Base-by-base conservation (phyloP, 2,888 invertebrate species). In the Auanema freiburgensis region DNA sequence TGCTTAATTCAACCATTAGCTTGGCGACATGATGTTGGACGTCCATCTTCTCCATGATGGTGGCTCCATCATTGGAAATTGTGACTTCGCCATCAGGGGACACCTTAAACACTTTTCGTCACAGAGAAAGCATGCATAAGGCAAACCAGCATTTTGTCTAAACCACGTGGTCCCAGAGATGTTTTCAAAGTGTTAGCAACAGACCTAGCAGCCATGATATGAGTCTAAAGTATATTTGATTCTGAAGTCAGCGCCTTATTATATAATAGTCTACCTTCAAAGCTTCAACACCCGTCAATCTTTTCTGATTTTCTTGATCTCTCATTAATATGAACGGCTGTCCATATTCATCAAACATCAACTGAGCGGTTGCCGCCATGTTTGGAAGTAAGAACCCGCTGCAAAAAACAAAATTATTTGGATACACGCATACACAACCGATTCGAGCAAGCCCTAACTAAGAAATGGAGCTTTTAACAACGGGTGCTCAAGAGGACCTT, bases 31-130 rank as follows among this genome's bases (percentile, higher is more conserved):
- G 92, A 85, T 98, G 96, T 33, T 97, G 95, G 6, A 98, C 93
- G 84, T 98, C 97, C 97, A 99, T 99, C 86, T 92, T 88, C 86
- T 95, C 93, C 76, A 98, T 88, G 81, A 99, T 99, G 1, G 98
- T 98, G n/a, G 97, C 97, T 24, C 97, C 98, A 86, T 98, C 98
- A 84, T 98, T 99, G 51, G 97, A 98, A 46, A 96, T 92, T 0
- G 93, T 94, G 1, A 98, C 91, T 78, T 99, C 97, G 33, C 97
- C 98, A 85, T 99, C 98, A 0, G 92, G 87, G 11, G 92, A 92
- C 40, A 76, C 72, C 71, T 71, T 16, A 49, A 67, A 23, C 40
- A n/a, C 11, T 40, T 33, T 33, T 33, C 3, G 33, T 33, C 33
- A n/a, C n/a, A n/a, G n/a, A n/a, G n/a, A n/a, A 3, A 33, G 33